Evolutionary conservation across 2,888 invertebrate species (phyloP).

Genomic region (Epistrophe grossulariae): DNA sequence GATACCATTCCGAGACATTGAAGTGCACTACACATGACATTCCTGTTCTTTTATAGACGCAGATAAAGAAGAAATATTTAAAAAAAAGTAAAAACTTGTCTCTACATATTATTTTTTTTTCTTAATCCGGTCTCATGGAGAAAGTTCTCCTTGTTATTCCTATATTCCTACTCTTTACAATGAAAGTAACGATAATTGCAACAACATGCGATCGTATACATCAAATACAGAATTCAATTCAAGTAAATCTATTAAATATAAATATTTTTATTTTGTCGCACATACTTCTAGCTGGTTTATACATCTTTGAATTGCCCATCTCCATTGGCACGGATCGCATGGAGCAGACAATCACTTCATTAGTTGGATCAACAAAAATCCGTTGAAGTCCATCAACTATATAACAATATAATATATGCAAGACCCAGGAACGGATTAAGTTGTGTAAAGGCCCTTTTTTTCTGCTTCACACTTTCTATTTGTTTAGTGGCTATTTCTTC

Average conservation of each 20-base stretch:
- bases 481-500: not conserved
- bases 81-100: constrained; percentile 46
- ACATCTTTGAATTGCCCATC: constrained; percentile 29
- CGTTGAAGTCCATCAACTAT: not conserved
- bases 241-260: constrained; percentile 54
- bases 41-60: constrained; percentile 51
- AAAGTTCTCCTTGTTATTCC: constrained; percentile 58
- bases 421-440: not conserved
- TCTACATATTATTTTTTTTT: constrained; percentile 39
- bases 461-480: not conserved
- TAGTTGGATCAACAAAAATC: constrained; percentile 37
- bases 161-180: not conserved
- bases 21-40: constrained; percentile 17
- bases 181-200: constrained; percentile 32
- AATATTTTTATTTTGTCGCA: constrained; percentile 40
- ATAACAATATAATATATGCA: not conserved
- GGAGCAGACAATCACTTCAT: constrained; percentile 1
- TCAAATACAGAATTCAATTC: constrained; percentile 56
- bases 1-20: constrained; percentile 21
- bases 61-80: constrained; percentile 8
- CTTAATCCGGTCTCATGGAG: constrained; percentile 66
- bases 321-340: not conserved
- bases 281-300: constrained; percentile 9
- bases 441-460: not conserved
- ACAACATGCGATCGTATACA: not conserved